Conservation (phyloP, 1,140 invertebrate species). For the Prorops nasuta region DNA sequence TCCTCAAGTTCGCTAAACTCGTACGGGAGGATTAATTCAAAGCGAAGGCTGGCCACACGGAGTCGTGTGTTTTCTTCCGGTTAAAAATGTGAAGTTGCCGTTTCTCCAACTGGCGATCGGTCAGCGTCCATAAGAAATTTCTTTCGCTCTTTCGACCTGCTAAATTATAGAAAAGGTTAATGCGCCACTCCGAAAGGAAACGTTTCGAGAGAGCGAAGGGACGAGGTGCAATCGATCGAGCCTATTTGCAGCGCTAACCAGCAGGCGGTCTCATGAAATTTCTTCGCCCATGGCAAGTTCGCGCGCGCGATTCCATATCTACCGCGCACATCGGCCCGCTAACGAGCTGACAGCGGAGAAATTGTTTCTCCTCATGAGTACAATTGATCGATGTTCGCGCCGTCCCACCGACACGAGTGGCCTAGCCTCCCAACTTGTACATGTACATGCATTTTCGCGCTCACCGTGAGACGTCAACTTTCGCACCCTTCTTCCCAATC, state of each 20-base stretch:
- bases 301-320: constrained; percentile 19
- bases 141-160: constrained; percentile 14
- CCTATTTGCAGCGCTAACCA: constrained; percentile 14
- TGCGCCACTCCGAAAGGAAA: constrained; percentile 2
- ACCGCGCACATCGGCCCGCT: constrained; percentile 11
- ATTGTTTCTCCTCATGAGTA: constrained; percentile 17
- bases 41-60: too few species aligned
- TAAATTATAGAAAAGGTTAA: constrained; percentile 28
- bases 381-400: constrained; percentile 15
- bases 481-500: too few species aligned
- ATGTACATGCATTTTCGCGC: too few species aligned
- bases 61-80: too few species aligned
- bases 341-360: constrained; percentile 21
- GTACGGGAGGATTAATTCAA: too few species aligned
- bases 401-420: too few species aligned
- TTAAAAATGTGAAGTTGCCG: neutral
- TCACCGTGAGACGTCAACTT: too few species aligned
- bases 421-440: too few species aligned
- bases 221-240: constrained; percentile 19
- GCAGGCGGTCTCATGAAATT: constrained; percentile 18
- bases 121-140: constrained; percentile 20
- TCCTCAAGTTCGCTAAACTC: too few species aligned
- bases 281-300: constrained; percentile 13
- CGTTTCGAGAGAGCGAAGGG: constrained; percentile 2
- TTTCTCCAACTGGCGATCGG: constrained; percentile 18